Evolutionary conservation across 2,797 vertebrate genomes (phyloP).

Genomic region (Hypotaenidia philippensis): DNA sequence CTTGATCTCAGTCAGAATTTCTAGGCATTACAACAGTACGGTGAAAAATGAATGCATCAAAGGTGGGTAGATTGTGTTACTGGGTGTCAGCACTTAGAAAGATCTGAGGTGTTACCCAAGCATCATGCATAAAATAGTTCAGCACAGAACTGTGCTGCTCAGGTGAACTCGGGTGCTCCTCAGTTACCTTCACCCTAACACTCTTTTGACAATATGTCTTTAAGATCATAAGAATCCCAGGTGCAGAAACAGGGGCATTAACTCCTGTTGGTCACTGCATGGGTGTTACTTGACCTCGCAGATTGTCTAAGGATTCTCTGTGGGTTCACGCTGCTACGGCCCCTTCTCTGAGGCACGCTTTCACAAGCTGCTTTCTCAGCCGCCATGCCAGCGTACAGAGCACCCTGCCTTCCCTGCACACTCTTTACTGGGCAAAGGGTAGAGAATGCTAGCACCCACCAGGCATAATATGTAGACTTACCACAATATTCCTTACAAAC

Average conservation of each 20-base stretch:
- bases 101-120: neutral
- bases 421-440: neutral
- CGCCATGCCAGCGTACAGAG: neutral
- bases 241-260: neutral
- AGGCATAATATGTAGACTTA: neutral
- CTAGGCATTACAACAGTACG: neutral
- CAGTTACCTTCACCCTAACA: neutral
- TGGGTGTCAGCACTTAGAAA: neutral
- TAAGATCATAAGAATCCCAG: neutral
- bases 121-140: neutral
- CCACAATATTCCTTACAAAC: neutral
- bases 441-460: neutral
- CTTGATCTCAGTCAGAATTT: neutral
- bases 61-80: neutral
- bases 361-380: neutral
- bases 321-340: neutral
- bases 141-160: neutral
- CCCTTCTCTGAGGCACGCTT: neutral
- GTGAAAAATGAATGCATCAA: neutral
- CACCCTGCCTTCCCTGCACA: neutral
- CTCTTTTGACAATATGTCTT: neutral
- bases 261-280: neutral
- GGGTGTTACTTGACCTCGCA: neutral
- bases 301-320: neutral
- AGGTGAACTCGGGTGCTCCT: neutral